Percentiles rank a stretch among this genome's conserved stretches.
Evolutionary conservation across 2,888 invertebrate species (phyloP).

Genomic region (Stenotaenia linearis): DNA sequence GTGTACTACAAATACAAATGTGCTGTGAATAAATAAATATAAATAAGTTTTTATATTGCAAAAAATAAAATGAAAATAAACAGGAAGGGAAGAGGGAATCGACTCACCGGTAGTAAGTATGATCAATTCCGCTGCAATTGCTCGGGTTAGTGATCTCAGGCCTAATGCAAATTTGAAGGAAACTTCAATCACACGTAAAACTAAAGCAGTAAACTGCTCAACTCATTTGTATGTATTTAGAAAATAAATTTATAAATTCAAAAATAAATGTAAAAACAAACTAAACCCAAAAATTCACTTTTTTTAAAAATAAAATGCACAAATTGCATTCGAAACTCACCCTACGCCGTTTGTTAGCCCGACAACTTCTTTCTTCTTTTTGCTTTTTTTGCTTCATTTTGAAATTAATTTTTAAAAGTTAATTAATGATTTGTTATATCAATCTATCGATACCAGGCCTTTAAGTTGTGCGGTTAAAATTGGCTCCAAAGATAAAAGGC

Average conservation of each 20-base stretch:
- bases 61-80: neutral
- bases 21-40: neutral
- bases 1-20: neutral
- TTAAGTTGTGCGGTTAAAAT: too few relatives aligned
- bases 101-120: slow-evolving; percentile 35
- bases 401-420: neutral
- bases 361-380: neutral
- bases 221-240: neutral
- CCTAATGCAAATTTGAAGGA: slow-evolving; percentile 24
- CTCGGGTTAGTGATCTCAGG: slow-evolving; percentile 13
- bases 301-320: neutral
- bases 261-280: neutral
- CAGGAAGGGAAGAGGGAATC: neutral
- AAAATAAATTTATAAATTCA: too few relatives aligned
- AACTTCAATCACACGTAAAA: slow-evolving; percentile 1
- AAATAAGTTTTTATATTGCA: neutral
- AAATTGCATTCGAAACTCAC: neutral
- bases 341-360: neutral
- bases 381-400: slow-evolving; percentile 18
- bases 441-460: too few relatives aligned
- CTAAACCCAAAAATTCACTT: neutral
- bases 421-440: too few relatives aligned
- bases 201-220: neutral
- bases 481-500: too few relatives aligned
- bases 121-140: slow-evolving; percentile 31